Base-by-base conservation (phyloP, 2,888 invertebrate species). In the Epinotia bilunana region DNA sequence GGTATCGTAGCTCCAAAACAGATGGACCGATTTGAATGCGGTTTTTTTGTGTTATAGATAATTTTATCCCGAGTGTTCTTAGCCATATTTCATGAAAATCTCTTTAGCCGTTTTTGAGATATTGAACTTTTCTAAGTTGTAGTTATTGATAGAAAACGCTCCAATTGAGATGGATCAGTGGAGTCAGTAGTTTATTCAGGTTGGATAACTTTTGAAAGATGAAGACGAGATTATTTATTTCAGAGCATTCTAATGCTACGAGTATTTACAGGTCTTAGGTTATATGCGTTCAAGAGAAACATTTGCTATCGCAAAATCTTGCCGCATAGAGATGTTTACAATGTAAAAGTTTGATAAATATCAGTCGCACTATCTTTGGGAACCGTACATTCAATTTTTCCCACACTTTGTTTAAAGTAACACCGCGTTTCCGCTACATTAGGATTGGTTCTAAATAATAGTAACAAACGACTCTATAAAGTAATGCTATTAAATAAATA, bases 301-400 rank as follows among this genome's bases (percentile, higher is more conserved):
- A 28, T 11, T 6, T 46, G 16, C 4, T 16, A 43, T 61, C n/a
- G 9, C 5, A 20, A 28, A 7, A 13, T 63, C n/a, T 43, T 63
- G 63, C 43, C 20, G 20, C 16, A 49, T 18, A 61, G 7, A 49
- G 23, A 23, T 49, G 23, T 64, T 23, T 23, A 65, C 33, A 33
- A 18, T 18, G 67, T 23, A 18, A 39, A 67, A 33, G 67, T 67
- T 55, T 55, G 55, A 65, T 53, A 65, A 65, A 16, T 53, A 65
- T 28, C 28, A 53, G 12, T 33, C 20, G 53, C 65, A 18, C 28
- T 53, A 53, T 65, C 53, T 65, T 64, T 64, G 49, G 49, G 28
- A 64, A 64, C 64, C 3, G 39, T 62, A 46, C 63, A 63, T 46
- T 43, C 43, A 49, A 23, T 33, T 65, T 33, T 67, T 55, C 67